Evolutionary conservation across 2,888 invertebrate genomes (phyloP).

Genomic region (Argynnis bischoffii): DNA sequence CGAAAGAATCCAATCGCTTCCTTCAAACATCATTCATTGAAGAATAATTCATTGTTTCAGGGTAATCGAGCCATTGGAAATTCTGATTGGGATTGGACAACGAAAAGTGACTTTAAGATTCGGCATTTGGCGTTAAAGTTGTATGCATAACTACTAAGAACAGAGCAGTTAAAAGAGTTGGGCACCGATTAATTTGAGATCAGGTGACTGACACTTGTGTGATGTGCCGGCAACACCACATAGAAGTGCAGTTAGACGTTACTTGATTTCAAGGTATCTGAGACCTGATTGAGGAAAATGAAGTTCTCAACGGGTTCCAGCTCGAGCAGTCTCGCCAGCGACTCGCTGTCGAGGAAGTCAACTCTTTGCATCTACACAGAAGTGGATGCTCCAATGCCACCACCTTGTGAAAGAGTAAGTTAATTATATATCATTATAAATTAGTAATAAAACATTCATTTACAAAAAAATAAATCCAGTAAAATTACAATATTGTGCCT

Average conservation of each 20-base stretch:
- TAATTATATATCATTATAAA: not conserved
- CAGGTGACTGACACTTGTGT: conserved; percentile 61
- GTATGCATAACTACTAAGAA: conserved; percentile 50
- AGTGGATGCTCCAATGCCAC: conserved; percentile 70
- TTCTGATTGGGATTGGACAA: conserved; percentile 49
- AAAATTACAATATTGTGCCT: no score
- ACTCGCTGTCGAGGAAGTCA: conserved; percentile 84
- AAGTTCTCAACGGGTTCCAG: conserved; percentile 85
- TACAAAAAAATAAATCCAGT: no score
- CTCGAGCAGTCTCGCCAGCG: conserved; percentile 85
- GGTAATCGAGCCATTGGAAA: conserved; percentile 60
- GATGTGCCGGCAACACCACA: conserved; percentile 75
- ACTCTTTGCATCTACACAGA: conserved; percentile 86
- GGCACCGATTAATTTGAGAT: conserved; percentile 36
- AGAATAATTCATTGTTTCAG: conserved; percentile 54
- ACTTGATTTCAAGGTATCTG: conserved; percentile 56
- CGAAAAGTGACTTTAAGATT: conserved; percentile 47
- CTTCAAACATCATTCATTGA: conserved; percentile 32
- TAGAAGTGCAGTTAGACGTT: conserved; percentile 70
- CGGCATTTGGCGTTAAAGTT: conserved; percentile 30
- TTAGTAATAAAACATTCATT: no score
- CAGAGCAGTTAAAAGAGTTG: conserved; percentile 13
- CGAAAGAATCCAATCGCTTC: conserved; percentile 27
- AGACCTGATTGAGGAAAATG: conserved; percentile 67
- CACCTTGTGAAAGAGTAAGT: conserved; percentile 81